These are phyloP conservation scores for Apantesis nais DNA, from an alignment of 2,888 invertebrate genomes.

Conservation along the genomic window DNA sequence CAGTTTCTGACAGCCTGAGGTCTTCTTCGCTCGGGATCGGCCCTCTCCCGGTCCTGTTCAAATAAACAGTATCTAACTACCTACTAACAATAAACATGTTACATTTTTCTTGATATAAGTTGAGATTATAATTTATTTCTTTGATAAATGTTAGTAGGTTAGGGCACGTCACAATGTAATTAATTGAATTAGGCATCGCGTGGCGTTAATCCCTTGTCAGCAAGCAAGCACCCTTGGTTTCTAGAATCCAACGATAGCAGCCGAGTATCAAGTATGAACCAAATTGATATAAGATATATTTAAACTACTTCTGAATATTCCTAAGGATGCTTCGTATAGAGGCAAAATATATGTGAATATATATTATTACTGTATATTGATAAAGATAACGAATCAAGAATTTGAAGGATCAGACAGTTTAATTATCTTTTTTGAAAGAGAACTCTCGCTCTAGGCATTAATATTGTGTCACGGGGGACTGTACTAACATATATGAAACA, in stretches of 20 bases:
- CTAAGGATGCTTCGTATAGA: background rate
- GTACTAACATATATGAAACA: no score
- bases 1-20: no score
- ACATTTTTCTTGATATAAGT: background rate
- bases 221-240: background rate
- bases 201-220: background rate
- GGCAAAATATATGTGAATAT: no score
- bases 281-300: background rate
- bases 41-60: no score
- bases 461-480: no score
- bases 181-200: background rate
- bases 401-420: no score
- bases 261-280: background rate
- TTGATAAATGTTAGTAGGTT: background rate
- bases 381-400: background rate
- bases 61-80: no score
- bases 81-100: background rate
- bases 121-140: background rate
- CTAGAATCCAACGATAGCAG: background rate
- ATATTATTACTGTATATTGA: background rate
- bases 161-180: background rate
- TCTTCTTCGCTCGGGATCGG: no score
- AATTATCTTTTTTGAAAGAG: background rate
- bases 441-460: no score
- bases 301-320: background rate